Conservation (phyloP, 2,113 vertebrate species). For the Megaceryle torquata region DNA sequence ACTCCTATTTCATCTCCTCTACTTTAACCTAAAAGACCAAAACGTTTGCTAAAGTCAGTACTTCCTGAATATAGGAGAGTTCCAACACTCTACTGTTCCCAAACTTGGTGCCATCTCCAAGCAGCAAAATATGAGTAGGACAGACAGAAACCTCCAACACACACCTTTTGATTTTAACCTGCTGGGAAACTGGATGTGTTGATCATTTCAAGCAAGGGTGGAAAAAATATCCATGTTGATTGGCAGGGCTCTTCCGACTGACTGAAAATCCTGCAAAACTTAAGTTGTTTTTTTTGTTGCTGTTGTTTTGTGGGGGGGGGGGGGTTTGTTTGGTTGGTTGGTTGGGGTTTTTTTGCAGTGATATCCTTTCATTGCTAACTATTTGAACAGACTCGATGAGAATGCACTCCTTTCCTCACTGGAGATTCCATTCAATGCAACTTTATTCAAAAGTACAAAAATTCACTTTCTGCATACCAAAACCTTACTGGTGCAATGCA, state of each 20-base stretch:
- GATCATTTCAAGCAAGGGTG: background rate
- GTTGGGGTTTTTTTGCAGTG: too few relatives aligned
- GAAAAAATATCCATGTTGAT: background rate
- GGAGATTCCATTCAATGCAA: background rate
- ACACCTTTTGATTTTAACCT: background rate
- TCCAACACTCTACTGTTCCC: background rate
- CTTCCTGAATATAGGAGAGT: background rate
- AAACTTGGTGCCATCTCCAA: background rate
- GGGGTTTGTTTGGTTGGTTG: too few relatives aligned
- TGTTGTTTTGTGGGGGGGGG: too few relatives aligned
- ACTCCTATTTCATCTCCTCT: background rate
- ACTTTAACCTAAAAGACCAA: background rate
- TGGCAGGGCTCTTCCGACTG: background rate
- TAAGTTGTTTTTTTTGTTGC: background rate
- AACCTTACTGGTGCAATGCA: background rate
- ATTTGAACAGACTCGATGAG: background rate
- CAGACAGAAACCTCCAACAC: background rate
- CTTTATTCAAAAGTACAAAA: background rate
- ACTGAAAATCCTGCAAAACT: background rate
- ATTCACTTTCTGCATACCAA: background rate
- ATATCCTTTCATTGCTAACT: background rate
- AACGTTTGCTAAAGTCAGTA: background rate
- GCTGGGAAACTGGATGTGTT: background rate
- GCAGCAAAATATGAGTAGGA: background rate
- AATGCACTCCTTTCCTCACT: background rate